Percentiles rank a stretch among this genome's conserved stretches.
These are phyloP conservation scores for Diaphora mendica DNA, from an alignment of 2,888 invertebrate genomes.

Conservation along the genomic window DNA sequence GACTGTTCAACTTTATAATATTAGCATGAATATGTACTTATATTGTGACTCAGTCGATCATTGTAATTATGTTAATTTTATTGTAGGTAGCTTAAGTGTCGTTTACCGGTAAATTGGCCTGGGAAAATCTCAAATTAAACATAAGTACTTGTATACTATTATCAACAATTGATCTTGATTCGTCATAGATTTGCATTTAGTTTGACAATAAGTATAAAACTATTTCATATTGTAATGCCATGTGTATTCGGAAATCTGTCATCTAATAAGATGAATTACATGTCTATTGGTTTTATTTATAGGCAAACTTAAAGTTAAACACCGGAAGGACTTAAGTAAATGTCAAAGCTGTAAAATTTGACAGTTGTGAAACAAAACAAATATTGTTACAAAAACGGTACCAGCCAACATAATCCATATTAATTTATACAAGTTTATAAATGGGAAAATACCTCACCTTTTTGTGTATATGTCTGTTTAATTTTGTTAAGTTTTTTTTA, in stretches of 20 bases:
- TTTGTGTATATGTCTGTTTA: no score
- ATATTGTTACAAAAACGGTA: neutral
- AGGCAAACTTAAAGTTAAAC: neutral
- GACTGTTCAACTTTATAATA: no score
- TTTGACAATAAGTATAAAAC: neutral
- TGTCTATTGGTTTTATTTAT: neutral
- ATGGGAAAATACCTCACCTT: neutral
- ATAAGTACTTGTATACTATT: neutral
- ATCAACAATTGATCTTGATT: constrained; percentile 1
- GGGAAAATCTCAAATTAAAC: constrained; percentile 13
- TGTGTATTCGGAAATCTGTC: neutral
- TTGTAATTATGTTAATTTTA: constrained; percentile 9
- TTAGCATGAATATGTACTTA: neutral
- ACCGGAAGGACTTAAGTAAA: constrained; percentile 2
- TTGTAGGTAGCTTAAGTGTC: neutral
- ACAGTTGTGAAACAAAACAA: neutral
- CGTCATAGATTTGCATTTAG: neutral
- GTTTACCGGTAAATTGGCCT: neutral
- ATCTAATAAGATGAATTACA: neutral
- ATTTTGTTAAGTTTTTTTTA: no score
- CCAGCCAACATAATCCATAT: neutral
- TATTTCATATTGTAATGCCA: neutral
- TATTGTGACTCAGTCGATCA: constrained; percentile 10
- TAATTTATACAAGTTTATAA: neutral
- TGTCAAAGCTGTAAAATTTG: neutral